phyloP scores from a whole-genome alignment of 1,140 invertebrate genomes.

The Zaprionus tsacasi region DNA sequence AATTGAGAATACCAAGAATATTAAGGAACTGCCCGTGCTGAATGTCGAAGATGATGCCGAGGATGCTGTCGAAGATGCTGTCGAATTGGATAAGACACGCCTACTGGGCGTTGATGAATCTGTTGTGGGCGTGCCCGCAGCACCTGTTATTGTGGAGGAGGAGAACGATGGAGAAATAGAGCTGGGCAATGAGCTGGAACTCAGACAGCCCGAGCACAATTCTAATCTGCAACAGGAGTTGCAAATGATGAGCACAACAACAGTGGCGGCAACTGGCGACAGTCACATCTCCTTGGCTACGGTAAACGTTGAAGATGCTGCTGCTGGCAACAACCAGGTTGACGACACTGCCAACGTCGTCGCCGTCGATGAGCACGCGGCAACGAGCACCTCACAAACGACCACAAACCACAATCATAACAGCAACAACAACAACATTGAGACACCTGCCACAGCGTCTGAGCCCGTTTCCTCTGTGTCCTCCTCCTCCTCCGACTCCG shows the following conservation, averaged over 20 bases:
- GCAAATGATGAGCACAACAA: slow-evolving; percentile 19
- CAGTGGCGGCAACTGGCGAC: slow-evolving; percentile 6
- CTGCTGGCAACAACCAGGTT: slow-evolving; percentile 44
- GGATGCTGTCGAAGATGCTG: slow-evolving; percentile 66
- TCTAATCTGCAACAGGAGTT: slow-evolving; percentile 8
- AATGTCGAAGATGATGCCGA: slow-evolving; percentile 57
- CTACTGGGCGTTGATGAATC: not conserved
- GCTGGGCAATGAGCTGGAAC: slow-evolving; percentile 43
- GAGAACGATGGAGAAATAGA: slow-evolving; percentile 20
- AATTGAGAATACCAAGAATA: slow-evolving; percentile 81
- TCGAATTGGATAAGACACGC: slow-evolving; percentile 8
- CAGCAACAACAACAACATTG: slow-evolving; percentile 26
- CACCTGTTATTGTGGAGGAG: slow-evolving; percentile 33
- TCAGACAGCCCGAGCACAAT: slow-evolving; percentile 14
- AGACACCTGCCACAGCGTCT: slow-evolving; percentile 40
- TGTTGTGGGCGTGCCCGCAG: slow-evolving; percentile 47
- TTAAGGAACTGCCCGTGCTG: slow-evolving; percentile 74
- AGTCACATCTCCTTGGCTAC: slow-evolving; percentile 27
- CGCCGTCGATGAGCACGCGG: slow-evolving; percentile 20
- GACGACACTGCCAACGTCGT: slow-evolving; percentile 43
- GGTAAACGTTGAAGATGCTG: slow-evolving; percentile 46
- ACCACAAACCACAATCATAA: slow-evolving; percentile 49
- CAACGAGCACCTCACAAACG: slow-evolving; percentile 50
- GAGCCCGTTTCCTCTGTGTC: slow-evolving; percentile 45
- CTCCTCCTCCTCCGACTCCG: too few species aligned